These are phyloP conservation scores for Rallus limicola DNA, from an alignment of 2,113 vertebrate genomes.

Conservation along the genomic window DNA sequence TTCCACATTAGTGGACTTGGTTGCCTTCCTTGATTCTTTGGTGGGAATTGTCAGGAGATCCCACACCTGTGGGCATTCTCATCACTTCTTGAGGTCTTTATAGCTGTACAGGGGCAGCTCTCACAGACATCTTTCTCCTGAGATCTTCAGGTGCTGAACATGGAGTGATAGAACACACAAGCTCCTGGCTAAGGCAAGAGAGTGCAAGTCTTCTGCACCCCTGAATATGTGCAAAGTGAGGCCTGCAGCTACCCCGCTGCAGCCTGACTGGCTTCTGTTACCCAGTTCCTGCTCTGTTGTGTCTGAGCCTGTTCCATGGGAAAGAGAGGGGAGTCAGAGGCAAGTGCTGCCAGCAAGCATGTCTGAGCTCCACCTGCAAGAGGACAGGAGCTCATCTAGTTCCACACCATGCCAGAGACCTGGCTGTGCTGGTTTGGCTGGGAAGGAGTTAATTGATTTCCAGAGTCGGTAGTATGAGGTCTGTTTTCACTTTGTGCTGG, in stretches of 20 bases:
- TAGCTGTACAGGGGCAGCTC: not conserved
- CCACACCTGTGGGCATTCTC: not conserved
- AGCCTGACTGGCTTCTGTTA: not conserved
- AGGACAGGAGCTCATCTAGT: not conserved
- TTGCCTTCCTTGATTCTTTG: fast-evolving
- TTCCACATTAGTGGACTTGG: not conserved
- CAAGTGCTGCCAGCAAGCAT: fast-evolving
- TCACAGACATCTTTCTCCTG: not conserved
- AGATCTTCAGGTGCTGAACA: not conserved
- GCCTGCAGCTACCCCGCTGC: fast-evolving
- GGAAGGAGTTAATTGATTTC: no score
- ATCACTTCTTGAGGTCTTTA: not conserved
- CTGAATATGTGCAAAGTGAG: fast-evolving
- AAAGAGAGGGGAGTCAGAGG: not conserved
- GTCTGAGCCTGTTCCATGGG: not conserved
- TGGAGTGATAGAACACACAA: not conserved
- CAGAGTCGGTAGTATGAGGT: no score
- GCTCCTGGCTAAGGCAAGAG: not conserved
- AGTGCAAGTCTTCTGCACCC: fast-evolving
- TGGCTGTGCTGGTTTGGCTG: no score
- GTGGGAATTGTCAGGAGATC: not conserved
- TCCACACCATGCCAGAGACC: not conserved
- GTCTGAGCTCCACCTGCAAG: not conserved
- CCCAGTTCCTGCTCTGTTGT: not conserved
- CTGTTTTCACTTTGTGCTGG: no score